phyloP scores from a whole-genome alignment of 2,888 invertebrate genomes.

The Aricia artaxerxes region DNA sequence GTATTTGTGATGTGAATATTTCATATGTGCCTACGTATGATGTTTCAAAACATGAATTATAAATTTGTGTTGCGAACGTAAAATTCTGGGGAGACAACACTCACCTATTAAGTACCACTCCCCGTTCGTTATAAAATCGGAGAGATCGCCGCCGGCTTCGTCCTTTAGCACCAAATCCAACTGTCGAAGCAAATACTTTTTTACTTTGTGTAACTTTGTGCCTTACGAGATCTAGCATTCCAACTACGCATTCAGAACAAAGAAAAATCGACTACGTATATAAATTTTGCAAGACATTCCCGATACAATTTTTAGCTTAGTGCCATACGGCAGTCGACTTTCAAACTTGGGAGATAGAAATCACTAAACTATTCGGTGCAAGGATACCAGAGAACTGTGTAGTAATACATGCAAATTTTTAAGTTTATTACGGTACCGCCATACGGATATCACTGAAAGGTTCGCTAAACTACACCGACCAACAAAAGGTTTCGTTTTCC shows the following conservation, averaged over 20 bases:
- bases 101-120: constrained; percentile 99
- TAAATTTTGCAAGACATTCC: neutral
- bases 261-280: constrained; percentile 6
- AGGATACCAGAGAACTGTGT: neutral
- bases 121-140: constrained; percentile 98
- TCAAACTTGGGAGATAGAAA: neutral
- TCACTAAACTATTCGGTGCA: neutral
- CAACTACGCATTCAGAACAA: constrained; percentile 28
- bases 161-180: constrained; percentile 98
- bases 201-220: constrained; percentile 34
- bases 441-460: constrained; percentile 22
- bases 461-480: neutral
- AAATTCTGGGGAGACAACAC: constrained; percentile 47
- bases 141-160: constrained; percentile 95
- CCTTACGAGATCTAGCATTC: constrained; percentile 12
- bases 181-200: constrained; percentile 74
- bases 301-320: neutral
- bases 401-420: constrained; percentile 19
- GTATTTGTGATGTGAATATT: neutral
- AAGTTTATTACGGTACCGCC: constrained; percentile 12
- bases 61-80: neutral
- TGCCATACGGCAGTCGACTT: neutral
- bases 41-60: neutral
- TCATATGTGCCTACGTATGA: neutral
- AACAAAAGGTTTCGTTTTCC: neutral